phyloP scores from a whole-genome alignment of 1,140 invertebrate genomes.

The Procambarus clarkii region DNA sequence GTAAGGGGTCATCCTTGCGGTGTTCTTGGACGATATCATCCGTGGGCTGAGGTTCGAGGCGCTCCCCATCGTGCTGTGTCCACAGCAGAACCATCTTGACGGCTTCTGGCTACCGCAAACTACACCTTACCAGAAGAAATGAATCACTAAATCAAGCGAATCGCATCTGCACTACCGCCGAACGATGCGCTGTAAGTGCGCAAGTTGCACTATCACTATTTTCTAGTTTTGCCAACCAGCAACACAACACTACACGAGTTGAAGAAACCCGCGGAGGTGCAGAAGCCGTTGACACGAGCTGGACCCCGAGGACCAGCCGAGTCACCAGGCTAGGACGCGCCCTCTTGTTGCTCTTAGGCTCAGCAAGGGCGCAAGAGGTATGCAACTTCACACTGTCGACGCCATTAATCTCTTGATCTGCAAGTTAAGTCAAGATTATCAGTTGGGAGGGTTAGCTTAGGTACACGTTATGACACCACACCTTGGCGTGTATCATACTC shows the following conservation, averaged over 20 bases:
- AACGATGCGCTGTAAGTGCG: not conserved
- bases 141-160: too few relatives aligned
- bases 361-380: constrained; percentile 1
- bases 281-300: not conserved
- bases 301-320: not conserved
- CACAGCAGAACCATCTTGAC: constrained; percentile 53
- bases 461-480: not conserved
- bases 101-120: not conserved
- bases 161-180: too few relatives aligned
- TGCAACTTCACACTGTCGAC: not conserved
- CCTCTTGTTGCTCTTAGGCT: constrained; percentile 8
- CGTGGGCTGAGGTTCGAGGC: constrained; percentile 54
- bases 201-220: not conserved
- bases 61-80: constrained; percentile 61
- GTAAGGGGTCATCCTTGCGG: constrained; percentile 27
- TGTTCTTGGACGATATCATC: constrained; percentile 22
- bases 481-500: too few relatives aligned
- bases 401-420: not conserved
- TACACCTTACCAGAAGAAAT: too few relatives aligned
- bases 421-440: not conserved
- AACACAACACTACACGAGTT: not conserved
- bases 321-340: not conserved
- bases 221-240: not conserved
- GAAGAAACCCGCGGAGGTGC: not conserved
- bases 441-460: not conserved